phyloP scores from a whole-genome alignment of 2,113 vertebrate genomes.

The Calidris pugnax region DNA sequence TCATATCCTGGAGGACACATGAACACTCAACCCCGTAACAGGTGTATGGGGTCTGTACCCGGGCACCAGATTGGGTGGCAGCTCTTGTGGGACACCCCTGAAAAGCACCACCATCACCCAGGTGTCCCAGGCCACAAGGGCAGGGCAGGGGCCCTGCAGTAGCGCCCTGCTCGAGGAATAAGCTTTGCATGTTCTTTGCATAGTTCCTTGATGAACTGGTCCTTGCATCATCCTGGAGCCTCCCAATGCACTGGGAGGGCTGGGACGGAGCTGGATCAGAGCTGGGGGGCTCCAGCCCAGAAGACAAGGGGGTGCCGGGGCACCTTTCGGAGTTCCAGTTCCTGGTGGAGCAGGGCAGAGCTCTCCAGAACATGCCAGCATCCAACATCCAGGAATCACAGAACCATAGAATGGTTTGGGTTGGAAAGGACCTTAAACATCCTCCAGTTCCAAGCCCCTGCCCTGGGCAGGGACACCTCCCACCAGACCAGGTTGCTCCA shows the following conservation, averaged over 20 bases:
- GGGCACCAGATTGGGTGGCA: not conserved
- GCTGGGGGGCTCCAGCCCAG: not conserved
- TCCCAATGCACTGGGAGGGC: not conserved
- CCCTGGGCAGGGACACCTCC: not conserved
- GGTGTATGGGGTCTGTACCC: not conserved
- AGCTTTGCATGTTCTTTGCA: not conserved
- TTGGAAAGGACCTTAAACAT: not conserved
- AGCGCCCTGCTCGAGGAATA: not conserved
- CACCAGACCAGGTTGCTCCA: not conserved
- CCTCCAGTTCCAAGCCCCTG: not conserved
- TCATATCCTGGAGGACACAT: fast-evolving
- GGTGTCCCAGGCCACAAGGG: not conserved
- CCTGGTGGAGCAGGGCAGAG: not conserved
- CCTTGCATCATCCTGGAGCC: not conserved
- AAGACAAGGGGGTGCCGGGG: fast-evolving
- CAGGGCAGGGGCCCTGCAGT: not conserved
- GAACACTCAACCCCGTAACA: not conserved
- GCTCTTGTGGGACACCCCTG: not conserved
- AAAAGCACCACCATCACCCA: not conserved
- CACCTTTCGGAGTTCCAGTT: not conserved
- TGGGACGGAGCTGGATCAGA: not conserved
- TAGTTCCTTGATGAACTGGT: not conserved
- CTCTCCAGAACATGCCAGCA: not conserved
- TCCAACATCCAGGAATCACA: not conserved
- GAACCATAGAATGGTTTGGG: not conserved